Evolutionary conservation across 2,113 vertebrate species (phyloP), one percentile per base, ranked within the genome.

Genomic region (Diphyllodes magnificus): DNA sequence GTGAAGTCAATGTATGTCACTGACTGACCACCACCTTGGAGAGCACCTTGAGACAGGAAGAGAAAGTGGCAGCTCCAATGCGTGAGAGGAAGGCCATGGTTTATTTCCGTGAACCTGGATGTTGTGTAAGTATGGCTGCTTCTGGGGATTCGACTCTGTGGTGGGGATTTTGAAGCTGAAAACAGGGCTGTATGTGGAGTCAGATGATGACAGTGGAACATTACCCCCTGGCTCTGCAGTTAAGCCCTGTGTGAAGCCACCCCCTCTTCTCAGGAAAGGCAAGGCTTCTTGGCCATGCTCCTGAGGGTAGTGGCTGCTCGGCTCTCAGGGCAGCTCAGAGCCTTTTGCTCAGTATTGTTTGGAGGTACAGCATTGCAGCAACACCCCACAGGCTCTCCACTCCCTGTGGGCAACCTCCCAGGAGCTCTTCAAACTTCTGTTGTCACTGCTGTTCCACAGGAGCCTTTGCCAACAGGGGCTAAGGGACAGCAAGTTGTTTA

Each of bases 1-100:
- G 0, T 9, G 27, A 40, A 51, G 15, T 23, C 12, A 17, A 23
- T 21, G 16, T 0, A 0, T 0, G 0, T 15, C 9, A 4, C 66
- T 68, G 65, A 6, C 9, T 22, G 60, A 0, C 4, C 11, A 10
- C 18, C 1, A 1, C n/a, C 10, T 18, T 25, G 73, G 40, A 53
- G 61, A 95, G 30, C 27, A 42, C 7, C 35, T 50, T 8, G 15
- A 35, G 57, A 44, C 4, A n/a, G 24, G 14, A 53, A 10, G 27
- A 75, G 23, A 45, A 51, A 28, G n/a, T 8, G 20, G 5, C 22
- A 39, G 47, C 51, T 68, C 59, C 0, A 2, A 10, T 0, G 0
- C 0, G 0, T 1, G 9, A 42, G n/a, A 57, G 9, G 42, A 70
- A 42, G 50, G 72, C 39, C 7, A 5, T 86, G 72, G 18, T 19